Evolutionary conservation across 92 coral and sea anemone genomes (phyloP).

Genomic region (Anthopleura xanthogrammica): DNA sequence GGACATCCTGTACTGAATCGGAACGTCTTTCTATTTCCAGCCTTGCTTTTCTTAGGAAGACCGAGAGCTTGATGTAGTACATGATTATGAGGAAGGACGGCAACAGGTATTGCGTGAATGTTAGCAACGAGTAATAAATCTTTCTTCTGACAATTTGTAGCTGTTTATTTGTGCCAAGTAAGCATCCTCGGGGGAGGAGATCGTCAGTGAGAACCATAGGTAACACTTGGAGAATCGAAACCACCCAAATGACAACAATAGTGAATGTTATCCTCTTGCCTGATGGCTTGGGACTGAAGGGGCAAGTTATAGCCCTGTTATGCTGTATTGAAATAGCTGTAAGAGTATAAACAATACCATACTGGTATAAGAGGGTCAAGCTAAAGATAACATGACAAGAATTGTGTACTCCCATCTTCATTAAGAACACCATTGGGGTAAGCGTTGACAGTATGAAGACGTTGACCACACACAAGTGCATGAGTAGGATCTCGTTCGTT

Average conservation of each 20-base stretch:
- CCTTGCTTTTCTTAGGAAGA: conserved; percentile 21
- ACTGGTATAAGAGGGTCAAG: conserved; percentile 13
- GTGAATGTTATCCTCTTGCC: not conserved
- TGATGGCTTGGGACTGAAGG: conserved; percentile 25
- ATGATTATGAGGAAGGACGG: conserved; percentile 8
- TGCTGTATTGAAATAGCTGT: conserved; percentile 31
- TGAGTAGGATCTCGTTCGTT: conserved; percentile 29
- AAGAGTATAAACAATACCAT: conserved; percentile 21
- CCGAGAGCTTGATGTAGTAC: conserved; percentile 15
- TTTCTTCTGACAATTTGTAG: not conserved
- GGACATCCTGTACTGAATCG: not conserved
- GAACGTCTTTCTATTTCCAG: conserved; percentile 23
- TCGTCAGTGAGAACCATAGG: conserved; percentile 1
- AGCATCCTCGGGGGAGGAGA: conserved; percentile 8
- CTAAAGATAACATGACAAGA: conserved; percentile 26
- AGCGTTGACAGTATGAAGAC: conserved; percentile 15
- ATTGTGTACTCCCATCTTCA: not conserved
- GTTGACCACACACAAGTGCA: conserved; percentile 29
- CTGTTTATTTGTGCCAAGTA: not conserved
- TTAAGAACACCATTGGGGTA: conserved; percentile 17
- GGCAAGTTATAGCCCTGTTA: conserved; percentile 21
- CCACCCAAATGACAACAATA: conserved; percentile 6
- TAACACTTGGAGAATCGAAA: conserved; percentile 1
- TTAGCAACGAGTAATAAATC: not conserved
- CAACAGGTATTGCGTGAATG: conserved; percentile 7